Evolutionary conservation across 1,140 invertebrate genomes (phyloP).

Genomic region (Calliphora vicina): DNA sequence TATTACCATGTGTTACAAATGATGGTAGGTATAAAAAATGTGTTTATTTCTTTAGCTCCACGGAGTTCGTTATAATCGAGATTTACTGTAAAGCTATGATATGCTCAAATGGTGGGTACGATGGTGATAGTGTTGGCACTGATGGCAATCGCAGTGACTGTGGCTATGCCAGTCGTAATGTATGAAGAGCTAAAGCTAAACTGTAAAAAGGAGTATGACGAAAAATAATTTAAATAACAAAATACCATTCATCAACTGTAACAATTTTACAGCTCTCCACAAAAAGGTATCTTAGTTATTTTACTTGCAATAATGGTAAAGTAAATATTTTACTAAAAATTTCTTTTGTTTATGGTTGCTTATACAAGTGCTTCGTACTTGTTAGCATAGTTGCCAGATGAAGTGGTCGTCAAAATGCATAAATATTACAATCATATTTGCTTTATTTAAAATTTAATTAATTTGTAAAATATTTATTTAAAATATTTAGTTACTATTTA

Average conservation of each 20-base stretch:
- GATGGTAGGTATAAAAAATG: too few species aligned
- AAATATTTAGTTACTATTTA: too few species aligned
- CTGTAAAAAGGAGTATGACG: background rate
- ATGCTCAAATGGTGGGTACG: background rate
- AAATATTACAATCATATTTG: too few species aligned
- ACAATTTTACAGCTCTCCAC: conserved; percentile 12
- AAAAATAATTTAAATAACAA: conserved; percentile 14
- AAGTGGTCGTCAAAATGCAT: background rate
- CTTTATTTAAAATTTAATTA: too few species aligned
- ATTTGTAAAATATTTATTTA: too few species aligned
- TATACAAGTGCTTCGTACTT: background rate
- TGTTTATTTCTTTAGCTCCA: too few species aligned
- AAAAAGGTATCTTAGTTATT: conserved; percentile 20
- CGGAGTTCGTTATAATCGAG: too few species aligned
- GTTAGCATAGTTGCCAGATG: background rate
- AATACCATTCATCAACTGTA: conserved; percentile 14
- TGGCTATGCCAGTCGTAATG: too few species aligned
- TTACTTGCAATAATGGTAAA: conserved; percentile 24
- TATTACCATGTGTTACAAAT: too few species aligned
- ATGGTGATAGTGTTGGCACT: background rate
- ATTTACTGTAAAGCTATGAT: too few species aligned
- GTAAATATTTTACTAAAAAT: conserved; percentile 25
- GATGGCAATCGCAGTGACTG: background rate
- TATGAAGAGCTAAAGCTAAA: too few species aligned
- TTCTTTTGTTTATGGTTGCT: conserved; percentile 12